Conservation (phyloP, 1,140 invertebrate genomes). For the Nasonia giraulti region DNA sequence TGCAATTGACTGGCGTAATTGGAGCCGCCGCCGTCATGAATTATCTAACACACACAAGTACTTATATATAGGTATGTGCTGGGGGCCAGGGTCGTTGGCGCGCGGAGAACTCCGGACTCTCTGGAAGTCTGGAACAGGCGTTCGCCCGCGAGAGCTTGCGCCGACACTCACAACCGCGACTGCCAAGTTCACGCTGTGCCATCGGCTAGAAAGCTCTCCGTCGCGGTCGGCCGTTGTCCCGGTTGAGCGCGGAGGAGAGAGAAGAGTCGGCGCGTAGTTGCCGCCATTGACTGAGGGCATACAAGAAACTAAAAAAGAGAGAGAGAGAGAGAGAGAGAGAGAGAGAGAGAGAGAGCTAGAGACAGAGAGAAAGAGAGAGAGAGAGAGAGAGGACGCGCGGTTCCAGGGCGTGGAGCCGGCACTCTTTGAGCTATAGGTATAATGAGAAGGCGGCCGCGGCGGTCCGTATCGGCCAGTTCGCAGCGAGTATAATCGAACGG, state of each 20-base stretch:
- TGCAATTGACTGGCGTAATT: constrained; percentile 53
- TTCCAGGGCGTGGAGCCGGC: constrained; percentile 21
- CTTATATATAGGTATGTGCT: neutral
- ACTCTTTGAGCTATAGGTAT: neutral
- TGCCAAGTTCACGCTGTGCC: no score
- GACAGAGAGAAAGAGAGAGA: no score
- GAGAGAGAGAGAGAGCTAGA: no score
- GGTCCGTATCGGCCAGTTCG: neutral
- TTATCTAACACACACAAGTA: constrained; percentile 20
- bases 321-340: neutral
- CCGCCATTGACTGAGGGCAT: constrained; percentile 23
- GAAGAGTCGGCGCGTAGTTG: constrained; percentile 9
- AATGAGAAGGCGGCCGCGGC: neutral
- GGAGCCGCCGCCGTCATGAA: constrained; percentile 4
- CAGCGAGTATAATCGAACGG: neutral
- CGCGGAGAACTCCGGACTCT: neutral
- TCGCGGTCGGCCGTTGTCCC: neutral
- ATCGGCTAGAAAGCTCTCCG: neutral
- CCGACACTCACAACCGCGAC: no score
- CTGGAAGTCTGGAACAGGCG: no score
- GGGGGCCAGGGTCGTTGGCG: neutral
- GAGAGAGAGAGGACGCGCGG: neutral
- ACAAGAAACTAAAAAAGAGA: neutral
- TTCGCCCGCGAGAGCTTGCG: neutral
- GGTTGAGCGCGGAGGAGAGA: neutral